Evolutionary conservation across 2,888 invertebrate species (phyloP), one percentile per base, ranked within the genome.

Genomic region (Leptopilina drosophilae): DNA sequence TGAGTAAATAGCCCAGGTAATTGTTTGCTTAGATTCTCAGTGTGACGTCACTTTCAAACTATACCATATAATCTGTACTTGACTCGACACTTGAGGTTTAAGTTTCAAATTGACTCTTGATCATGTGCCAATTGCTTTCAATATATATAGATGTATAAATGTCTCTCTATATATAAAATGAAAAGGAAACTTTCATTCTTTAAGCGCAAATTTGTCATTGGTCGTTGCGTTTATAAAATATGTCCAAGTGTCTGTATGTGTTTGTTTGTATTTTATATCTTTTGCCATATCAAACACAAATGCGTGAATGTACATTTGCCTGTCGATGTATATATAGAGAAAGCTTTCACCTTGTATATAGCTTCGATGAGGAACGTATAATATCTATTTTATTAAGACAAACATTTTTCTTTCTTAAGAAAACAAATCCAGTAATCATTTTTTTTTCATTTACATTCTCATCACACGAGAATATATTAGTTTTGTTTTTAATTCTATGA

Each of bases 1-100:
- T 33, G 56, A 73, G 73, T n/a, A 73, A 73, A 73, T 73, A 73
- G 73, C 33, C 33, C 73, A 73, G 73, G 33, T 73, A 56, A 73
- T 73, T 73, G 73, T 73, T 73, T 56, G 73, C 56, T 56, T 56
- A 33, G 33, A 56, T 62, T 62, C 62, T 62, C n/a, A 8, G 56
- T 56, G 73, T 73, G 73, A 73, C 33, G 53, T 73, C 33, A 73
- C 33, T 73, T 73, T 73, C 26, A 53, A 69, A 69, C 62, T 62
- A 49, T 49, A 49, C 49, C 42, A 42, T 49, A 49, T 12, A 49
- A 49, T 49, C 12, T 49, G 49, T 49, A 15, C 20, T 20, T 15
- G 62, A 62, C 5, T 62, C 62, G 9, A 62, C 62, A 9, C n/a
- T 62, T 62, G 20, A 62, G 62, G 62, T 62, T 62, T 62, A 62